Conservation (phyloP, 2,113 vertebrate species). For the Piaya cayana region DNA sequence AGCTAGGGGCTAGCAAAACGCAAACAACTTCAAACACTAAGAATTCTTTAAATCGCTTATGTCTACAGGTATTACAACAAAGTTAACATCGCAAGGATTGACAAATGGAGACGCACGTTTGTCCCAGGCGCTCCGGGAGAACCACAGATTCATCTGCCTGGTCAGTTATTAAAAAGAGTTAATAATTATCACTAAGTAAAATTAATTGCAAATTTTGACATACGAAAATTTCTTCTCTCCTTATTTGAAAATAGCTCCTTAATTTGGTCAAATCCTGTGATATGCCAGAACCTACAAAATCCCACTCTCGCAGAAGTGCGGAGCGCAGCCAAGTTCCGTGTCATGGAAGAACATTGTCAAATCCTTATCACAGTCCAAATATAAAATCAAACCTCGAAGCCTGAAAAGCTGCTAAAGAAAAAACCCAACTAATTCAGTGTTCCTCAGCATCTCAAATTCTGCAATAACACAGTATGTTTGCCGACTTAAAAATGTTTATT, state of each 20-base stretch:
- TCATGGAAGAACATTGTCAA: conserved; percentile 75
- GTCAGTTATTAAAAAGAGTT: conserved; percentile 59
- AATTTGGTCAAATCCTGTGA: conserved; percentile 76
- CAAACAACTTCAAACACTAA: conserved; percentile 71
- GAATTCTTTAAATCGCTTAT: conserved; percentile 69
- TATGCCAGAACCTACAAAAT: conserved; percentile 74
- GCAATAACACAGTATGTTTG: conserved; percentile 78
- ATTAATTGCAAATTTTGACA: conserved; percentile 69
- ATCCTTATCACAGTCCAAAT: conserved; percentile 70
- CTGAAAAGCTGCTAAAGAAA: conserved; percentile 72
- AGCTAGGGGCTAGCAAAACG: conserved; percentile 65
- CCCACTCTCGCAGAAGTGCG: conserved; percentile 60
- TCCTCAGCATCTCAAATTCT: conserved; percentile 73
- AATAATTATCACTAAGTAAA: conserved; percentile 73
- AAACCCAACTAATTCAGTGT: conserved; percentile 59
- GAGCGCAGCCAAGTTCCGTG: conserved; percentile 61
- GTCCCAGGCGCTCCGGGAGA: conserved; percentile 62
- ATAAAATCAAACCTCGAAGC: conserved; percentile 74
- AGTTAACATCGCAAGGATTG: conserved; percentile 65
- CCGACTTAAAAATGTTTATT: conserved; percentile 84
- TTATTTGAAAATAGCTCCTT: conserved; percentile 70
- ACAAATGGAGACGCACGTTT: conserved; percentile 48
- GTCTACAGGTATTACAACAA: conserved; percentile 72
- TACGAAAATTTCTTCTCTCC: conserved; percentile 63
- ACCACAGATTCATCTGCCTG: conserved; percentile 14